A percentile compares a stretch with the other conserved stretches of the same genome.
Evolutionary conservation across 2,888 invertebrate genomes (phyloP).

Genomic region (Zhuqinia jingwanae): DNA sequence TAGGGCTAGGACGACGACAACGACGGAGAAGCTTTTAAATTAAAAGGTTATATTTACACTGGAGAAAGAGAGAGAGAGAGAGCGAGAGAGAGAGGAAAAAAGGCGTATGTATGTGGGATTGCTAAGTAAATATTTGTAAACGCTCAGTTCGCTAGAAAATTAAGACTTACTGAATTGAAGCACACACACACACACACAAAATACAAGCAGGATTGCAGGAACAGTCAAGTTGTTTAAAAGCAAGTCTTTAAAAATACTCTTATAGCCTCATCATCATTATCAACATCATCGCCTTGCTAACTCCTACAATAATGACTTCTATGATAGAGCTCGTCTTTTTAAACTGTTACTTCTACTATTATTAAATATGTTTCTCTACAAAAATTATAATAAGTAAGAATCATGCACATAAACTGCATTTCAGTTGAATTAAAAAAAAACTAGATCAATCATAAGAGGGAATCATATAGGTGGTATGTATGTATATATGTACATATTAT

Average conservation of each 20-base stretch:
- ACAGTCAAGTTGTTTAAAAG: background rate
- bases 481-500: no score
- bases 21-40: constrained; percentile 77
- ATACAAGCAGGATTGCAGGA: constrained; percentile 6
- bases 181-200: constrained; percentile 19
- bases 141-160: constrained; percentile 79
- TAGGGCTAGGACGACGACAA: background rate
- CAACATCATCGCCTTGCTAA: no score
- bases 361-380: no score
- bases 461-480: no score
- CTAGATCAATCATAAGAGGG: no score
- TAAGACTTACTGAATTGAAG: constrained; percentile 79
- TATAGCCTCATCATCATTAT: no score
- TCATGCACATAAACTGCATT: no score
- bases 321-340: no score
- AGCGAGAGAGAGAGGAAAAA: constrained; percentile 70
- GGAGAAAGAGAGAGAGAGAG: constrained; percentile 58
- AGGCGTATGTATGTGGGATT: constrained; percentile 79
- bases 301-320: no score
- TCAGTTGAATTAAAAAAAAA: no score
- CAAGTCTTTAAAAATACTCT: background rate
- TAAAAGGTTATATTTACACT: constrained; percentile 79
- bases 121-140: constrained; percentile 79
- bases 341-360: no score
- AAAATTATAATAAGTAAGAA: no score